Base-by-base conservation (phyloP, 2,113 vertebrate species). In the Gobio gobio region DNA sequence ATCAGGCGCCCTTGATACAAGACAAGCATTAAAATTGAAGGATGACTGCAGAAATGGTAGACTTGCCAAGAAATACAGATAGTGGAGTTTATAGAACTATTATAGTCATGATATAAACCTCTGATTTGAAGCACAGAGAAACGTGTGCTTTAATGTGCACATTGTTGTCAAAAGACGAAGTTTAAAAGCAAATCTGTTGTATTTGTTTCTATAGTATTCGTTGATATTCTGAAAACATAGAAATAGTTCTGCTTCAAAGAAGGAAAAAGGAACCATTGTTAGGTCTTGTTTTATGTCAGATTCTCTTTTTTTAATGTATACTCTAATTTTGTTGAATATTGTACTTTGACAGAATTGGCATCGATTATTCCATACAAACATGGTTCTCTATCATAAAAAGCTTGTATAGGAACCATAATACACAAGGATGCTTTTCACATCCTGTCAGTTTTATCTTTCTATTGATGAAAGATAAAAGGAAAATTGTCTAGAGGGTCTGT, bases 1-100 rank as follows among this genome's bases (percentile, higher is more conserved):
- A 83, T 78, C 64, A 83, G 82, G 22, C 18, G 16, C 59, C 5
- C 72, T 33, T 58, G 83, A 78, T 78, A 82, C 75, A 80, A 64
- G 68, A 75, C 59, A 1, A 61, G 16, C 16, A 61, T 85, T 54
- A 56, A n/a, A 56, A 26, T 73, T 14, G 22, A 54, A 5, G 22
- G 9, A 59, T 63, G 33, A 58, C 47, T 43, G n/a, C 20, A 40
- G 56, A 89, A 82, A 80, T 75, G 70, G 68, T 82, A 54, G 22
- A 66, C 77, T 80, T 73, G 59, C 36, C 73, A 70, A 26, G 58
- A 64, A 26, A 49, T 79, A 59, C 12, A 36, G 63, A 61, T n/a
- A 45, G 24, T 59, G 18, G 59, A 18, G 40, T 68, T 84, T 56
- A 70, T 40, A 74, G 63, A 72, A 85, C 45, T 88, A 58, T 47